These are phyloP conservation scores for Idris sp. DNA, from an alignment of 1,140 invertebrate genomes.

Conservation along the genomic window DNA sequence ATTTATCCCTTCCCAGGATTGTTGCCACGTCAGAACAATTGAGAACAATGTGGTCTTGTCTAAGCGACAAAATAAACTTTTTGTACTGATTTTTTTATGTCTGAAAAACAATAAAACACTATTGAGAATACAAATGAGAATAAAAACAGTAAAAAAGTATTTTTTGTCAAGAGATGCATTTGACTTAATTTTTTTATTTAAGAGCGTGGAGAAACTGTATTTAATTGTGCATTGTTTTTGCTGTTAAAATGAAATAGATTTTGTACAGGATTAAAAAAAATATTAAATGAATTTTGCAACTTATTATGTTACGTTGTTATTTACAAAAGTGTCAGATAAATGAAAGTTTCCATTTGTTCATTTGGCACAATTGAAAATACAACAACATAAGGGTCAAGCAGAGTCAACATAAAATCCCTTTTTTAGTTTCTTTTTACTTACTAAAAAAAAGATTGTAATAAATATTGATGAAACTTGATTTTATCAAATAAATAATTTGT, in stretches of 20 bases:
- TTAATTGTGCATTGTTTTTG: slow-evolving; percentile 15
- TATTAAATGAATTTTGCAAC: too few relatives aligned
- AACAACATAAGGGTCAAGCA: slow-evolving; percentile 34
- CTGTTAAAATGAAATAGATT: slow-evolving; percentile 1
- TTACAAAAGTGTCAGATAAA: too few relatives aligned
- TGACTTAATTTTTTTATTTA: slow-evolving; percentile 17
- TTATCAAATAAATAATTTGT: background rate
- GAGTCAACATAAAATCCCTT: slow-evolving; percentile 7
- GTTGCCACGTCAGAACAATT: slow-evolving; percentile 6
- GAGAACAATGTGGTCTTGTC: background rate
- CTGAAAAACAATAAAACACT: too few relatives aligned
- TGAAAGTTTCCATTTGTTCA: slow-evolving; percentile 10
- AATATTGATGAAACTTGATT: slow-evolving; percentile 7
- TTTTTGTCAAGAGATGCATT: slow-evolving; percentile 30
- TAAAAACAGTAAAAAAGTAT: slow-evolving; percentile 27
- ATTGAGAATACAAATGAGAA: too few relatives aligned
- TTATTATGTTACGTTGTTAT: too few relatives aligned
- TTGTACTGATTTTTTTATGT: slow-evolving; percentile 49
- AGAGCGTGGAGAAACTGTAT: background rate
- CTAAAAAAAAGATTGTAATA: too few relatives aligned
- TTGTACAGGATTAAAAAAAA: too few relatives aligned
- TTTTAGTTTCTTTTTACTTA: slow-evolving; percentile 2
- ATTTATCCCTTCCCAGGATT: slow-evolving; percentile 1
- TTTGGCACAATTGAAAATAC: slow-evolving; percentile 39
- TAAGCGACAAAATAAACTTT: slow-evolving; percentile 20